Conservation (phyloP, 1,140 invertebrate species). For the Tetranychus cinnabarinus region DNA sequence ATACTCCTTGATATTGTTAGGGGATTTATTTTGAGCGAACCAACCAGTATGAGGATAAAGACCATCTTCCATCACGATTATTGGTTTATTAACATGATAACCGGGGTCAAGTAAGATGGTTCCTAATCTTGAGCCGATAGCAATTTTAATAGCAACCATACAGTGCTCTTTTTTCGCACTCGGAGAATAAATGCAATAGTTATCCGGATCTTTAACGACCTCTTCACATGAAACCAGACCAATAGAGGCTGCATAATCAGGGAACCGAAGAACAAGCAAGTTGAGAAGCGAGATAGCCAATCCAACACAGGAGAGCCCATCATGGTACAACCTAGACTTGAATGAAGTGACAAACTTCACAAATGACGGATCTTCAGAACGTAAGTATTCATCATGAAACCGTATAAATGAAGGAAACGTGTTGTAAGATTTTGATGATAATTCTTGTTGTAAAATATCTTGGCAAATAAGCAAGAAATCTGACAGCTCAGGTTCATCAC, state of each 20-base stretch:
- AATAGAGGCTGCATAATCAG: constrained; percentile 7
- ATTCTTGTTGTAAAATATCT: constrained; percentile 36
- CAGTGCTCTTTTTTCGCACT: constrained; percentile 59
- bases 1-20: constrained; percentile 48
- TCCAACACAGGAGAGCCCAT: constrained; percentile 65
- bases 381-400: constrained; percentile 14
- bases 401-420: constrained; percentile 53
- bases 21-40: constrained; percentile 52
- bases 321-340: constrained; percentile 42
- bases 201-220: constrained; percentile 22
- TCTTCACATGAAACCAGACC: constrained; percentile 61
- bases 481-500: constrained; percentile 24
- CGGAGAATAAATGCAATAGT: constrained; percentile 3
- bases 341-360: constrained; percentile 45
- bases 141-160: constrained; percentile 46
- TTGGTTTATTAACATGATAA: constrained; percentile 57
- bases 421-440: constrained; percentile 57
- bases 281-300: constrained; percentile 49
- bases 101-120: constrained; percentile 61
- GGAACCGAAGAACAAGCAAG: constrained; percentile 30
- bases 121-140: constrained; percentile 32
- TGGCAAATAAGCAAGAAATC: constrained; percentile 47
- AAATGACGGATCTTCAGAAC: constrained; percentile 30
- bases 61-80: constrained; percentile 62
- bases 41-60: constrained; percentile 60